Conservation (phyloP, 2,888 invertebrate genomes). For the Amblyteles armatorius region DNA sequence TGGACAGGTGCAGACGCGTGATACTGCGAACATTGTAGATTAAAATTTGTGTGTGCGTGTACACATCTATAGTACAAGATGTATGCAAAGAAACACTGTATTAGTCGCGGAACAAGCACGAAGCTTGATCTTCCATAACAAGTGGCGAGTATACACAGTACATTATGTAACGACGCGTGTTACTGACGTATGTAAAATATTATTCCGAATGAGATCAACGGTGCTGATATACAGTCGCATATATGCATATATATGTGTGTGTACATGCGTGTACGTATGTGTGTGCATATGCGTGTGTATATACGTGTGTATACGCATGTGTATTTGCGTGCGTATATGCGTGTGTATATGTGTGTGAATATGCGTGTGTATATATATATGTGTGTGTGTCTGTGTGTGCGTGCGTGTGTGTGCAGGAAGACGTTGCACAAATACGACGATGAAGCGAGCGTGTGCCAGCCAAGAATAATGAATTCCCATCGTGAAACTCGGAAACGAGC, state of each 20-base stretch:
- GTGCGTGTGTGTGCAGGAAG: too few species aligned
- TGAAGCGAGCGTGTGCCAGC: neutral
- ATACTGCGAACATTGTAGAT: conserved; percentile 22
- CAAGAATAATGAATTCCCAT: conserved; percentile 43
- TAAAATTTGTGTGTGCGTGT: neutral
- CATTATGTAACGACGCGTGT: conserved; percentile 69
- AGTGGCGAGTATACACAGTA: conserved; percentile 51
- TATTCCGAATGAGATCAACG: conserved; percentile 41
- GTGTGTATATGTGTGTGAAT: neutral
- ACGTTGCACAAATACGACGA: neutral
- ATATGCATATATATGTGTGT: neutral
- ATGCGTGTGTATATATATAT: neutral
- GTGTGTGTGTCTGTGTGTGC: too few species aligned
- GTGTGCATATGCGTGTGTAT: neutral
- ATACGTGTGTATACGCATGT: neutral
- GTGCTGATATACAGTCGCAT: conserved; percentile 4
- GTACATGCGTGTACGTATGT: too few species aligned
- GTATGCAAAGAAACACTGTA: conserved; percentile 36
- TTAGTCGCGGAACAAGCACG: conserved; percentile 30
- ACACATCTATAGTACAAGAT: conserved; percentile 1
- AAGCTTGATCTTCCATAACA: conserved; percentile 32
- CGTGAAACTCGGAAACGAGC: conserved; percentile 19
- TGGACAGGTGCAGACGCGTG: conserved; percentile 33
- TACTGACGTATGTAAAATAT: conserved; percentile 40
- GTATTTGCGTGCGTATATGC: too few species aligned